Percentiles rank a stretch among this genome's conserved stretches.
phyloP scores from a whole-genome alignment of 2,113 vertebrate species.

The Cygnus buccinator region DNA sequence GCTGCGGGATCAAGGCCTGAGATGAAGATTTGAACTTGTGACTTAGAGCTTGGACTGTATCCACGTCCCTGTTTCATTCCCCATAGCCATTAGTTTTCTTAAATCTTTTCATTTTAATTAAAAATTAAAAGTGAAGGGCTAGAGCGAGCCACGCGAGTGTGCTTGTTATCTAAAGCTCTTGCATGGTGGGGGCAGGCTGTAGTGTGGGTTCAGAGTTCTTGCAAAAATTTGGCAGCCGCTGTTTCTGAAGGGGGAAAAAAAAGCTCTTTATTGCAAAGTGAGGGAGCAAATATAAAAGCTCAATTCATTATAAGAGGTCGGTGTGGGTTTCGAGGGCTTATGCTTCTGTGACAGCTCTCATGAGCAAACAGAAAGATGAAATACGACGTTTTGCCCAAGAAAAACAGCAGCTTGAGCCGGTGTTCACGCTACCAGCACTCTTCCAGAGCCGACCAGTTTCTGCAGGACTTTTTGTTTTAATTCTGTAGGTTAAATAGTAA shows the following conservation, averaged over 20 bases:
- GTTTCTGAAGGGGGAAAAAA: conserved; percentile 4
- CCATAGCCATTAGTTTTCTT: conserved; percentile 51
- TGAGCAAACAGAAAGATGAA: not conserved
- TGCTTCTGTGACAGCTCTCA: conserved; percentile 24
- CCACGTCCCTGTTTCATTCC: conserved; percentile 46
- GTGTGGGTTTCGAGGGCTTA: conserved; percentile 38
- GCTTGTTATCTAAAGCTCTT: conserved; percentile 46
- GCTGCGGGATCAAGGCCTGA: conserved; percentile 1
- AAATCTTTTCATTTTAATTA: conserved; percentile 53
- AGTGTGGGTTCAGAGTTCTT: conserved; percentile 61
- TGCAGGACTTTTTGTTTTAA: not conserved
- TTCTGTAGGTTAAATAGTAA: not conserved
- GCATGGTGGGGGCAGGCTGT: conserved; percentile 3
- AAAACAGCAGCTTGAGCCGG: not conserved
- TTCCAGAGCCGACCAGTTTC: not conserved
- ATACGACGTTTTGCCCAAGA: not conserved
- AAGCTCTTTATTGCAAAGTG: conserved; percentile 43
- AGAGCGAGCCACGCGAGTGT: not conserved
- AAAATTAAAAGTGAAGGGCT: not conserved
- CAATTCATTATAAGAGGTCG: conserved; percentile 26
- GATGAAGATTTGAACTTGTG: conserved; percentile 56
- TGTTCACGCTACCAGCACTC: not conserved
- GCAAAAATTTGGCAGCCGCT: conserved; percentile 29
- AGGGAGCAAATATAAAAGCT: conserved; percentile 45
- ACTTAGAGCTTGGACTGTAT: conserved; percentile 46